These are phyloP conservation scores for Prionailurus viverrinus DNA, from an alignment of 2,113 vertebrate genomes.

Conservation along the genomic window DNA sequence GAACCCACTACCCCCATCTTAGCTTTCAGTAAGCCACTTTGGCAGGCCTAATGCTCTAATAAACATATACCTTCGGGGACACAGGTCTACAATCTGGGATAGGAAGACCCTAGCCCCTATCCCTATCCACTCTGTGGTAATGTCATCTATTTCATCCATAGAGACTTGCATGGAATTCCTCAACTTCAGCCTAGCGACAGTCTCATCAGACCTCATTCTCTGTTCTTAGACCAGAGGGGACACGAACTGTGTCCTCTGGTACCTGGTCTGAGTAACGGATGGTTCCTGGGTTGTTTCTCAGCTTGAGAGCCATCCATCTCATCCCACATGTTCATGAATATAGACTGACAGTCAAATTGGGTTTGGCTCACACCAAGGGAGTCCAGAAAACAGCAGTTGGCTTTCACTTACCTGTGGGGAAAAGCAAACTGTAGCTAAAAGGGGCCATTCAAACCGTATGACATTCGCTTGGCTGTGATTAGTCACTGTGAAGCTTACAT, in stretches of 20 bases:
- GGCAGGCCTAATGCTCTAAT: neutral
- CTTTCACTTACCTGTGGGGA: constrained; percentile 88
- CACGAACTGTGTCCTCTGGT: neutral
- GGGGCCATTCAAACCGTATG: constrained; percentile 93
- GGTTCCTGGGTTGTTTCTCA: neutral
- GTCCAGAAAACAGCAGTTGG: neutral
- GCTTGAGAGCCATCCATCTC: neutral
- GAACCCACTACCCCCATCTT: neutral
- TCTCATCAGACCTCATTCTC: neutral
- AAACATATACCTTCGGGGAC: neutral
- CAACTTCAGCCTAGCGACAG: neutral
- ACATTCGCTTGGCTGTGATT: constrained; percentile 88
- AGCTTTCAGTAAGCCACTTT: neutral
- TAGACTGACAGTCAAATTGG: neutral
- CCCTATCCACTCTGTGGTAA: no score
- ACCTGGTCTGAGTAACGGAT: neutral
- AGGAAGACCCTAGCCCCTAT: neutral
- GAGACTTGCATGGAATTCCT: neutral
- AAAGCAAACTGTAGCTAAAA: constrained; percentile 84
- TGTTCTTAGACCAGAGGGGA: neutral
- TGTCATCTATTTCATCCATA: neutral
- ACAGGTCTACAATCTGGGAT: neutral
- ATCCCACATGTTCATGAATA: neutral
- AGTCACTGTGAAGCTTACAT: constrained; percentile 90
- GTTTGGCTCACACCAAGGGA: neutral